A percentile compares a stretch with the other conserved stretches of the same genome.
These are phyloP conservation scores for Drosophila micromelanica DNA, from an alignment of 1,140 invertebrate genomes.

Conservation along the genomic window DNA sequence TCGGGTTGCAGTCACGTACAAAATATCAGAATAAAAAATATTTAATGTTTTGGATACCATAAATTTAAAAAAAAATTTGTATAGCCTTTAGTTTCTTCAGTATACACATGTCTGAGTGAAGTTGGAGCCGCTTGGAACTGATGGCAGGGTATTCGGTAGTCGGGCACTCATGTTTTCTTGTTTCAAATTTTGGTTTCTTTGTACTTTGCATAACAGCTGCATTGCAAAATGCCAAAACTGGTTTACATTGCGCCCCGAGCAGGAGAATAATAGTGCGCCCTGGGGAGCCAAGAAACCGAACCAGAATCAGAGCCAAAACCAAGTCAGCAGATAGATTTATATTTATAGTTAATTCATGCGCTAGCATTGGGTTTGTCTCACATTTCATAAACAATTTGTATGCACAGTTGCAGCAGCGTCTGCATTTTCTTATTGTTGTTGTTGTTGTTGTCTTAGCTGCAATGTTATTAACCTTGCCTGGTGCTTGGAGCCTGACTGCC, in stretches of 20 bases:
- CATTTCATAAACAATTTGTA: conserved; percentile 52
- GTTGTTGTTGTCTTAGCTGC: background rate
- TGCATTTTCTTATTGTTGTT: conserved; percentile 27
- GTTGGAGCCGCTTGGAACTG: too few relatives aligned
- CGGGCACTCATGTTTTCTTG: too few relatives aligned
- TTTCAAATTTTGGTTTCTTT: too few relatives aligned
- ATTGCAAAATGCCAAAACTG: conserved; percentile 45
- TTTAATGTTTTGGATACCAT: too few relatives aligned
- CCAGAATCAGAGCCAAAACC: background rate
- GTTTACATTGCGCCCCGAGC: conserved; percentile 39
- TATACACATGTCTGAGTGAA: too few relatives aligned
- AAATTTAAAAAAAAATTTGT: too few relatives aligned
- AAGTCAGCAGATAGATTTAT: conserved; percentile 1
- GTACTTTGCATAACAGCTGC: conserved; percentile 50
- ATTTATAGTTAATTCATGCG: conserved; percentile 14
- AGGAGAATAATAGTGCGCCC: conserved; percentile 32
- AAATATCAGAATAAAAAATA: too few relatives aligned
- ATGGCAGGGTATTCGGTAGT: too few relatives aligned
- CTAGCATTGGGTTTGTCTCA: conserved; percentile 28
- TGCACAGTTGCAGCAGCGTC: conserved; percentile 50
- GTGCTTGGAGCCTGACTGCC: conserved; percentile 31
- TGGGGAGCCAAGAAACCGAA: conserved; percentile 4
- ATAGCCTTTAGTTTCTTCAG: too few relatives aligned
- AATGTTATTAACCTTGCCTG: conserved; percentile 65
- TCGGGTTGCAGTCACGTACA: too few relatives aligned